Evolutionary conservation across 2,113 vertebrate species (phyloP), one percentile per base, ranked within the genome.

Genomic region (Canis aureus): DNA sequence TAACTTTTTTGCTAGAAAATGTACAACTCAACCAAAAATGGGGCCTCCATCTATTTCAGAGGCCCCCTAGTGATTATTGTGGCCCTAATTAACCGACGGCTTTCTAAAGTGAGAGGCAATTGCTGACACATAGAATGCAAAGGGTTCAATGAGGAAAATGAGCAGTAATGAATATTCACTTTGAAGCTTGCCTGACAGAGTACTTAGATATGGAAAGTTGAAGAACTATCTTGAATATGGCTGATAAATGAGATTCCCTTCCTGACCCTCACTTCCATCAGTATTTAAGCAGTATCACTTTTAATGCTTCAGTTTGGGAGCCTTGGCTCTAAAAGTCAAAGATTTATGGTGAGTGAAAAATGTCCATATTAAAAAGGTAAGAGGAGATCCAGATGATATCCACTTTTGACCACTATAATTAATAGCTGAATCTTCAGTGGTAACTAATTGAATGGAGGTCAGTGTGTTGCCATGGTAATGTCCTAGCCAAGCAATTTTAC

Each of bases 401-500:
- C 97, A 99, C 98, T 98, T 98, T 98, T 98, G 99, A 98, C 98
- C 97, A 97, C 98, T 98, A 98, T 99, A 99, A 99, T 99, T 99
- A 99, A 99, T 99, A 99, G 98, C 97, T 98, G 98, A 98, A 98
- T 99, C 99, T 98, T 98, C 95, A 97, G 95, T 98, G 97, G 97
- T 98, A 98, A 98, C 98, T 98, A 98, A 99, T 98, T 98, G 98
- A 99, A 98, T 1, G 1, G 97, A 98, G 99, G 99, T 99, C 98
- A 99, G 97, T 95, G 89, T 97, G 99, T 99, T 99, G 97, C 98
- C 97, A 99, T 98, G 98, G 99, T 92, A 99, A 99, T 99, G 96
- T 99, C 98, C 98, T 98, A 98, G 98, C 97, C 98, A 98, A 99
- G 99, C 98, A 98, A 98, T 99, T 98, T 99, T 99, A 98, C 98